phyloP scores from a whole-genome alignment of 1,140 invertebrate genomes.

The Leptinotarsa undecemlineata region DNA sequence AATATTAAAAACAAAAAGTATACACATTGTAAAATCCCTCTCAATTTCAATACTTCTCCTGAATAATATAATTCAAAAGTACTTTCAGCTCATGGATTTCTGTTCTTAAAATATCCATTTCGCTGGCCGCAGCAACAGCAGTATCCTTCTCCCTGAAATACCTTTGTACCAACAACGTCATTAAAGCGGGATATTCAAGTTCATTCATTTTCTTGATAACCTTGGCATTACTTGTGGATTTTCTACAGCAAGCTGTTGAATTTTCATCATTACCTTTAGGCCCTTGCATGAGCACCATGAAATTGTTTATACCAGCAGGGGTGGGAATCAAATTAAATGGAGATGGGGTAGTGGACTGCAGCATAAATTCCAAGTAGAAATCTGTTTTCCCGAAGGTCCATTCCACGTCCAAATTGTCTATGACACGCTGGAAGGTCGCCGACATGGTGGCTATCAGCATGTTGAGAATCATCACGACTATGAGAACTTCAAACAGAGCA shows the following conservation, averaged over 20 bases:
- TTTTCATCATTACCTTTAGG: constrained; percentile 25
- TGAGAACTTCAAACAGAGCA: constrained; percentile 67
- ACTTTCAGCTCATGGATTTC: constrained; percentile 51
- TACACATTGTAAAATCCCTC: no score
- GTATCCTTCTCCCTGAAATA: constrained; percentile 60
- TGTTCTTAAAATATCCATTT: constrained; percentile 49
- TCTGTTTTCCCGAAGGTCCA: constrained; percentile 65
- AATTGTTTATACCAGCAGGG: constrained; percentile 53
- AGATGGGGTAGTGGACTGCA: constrained; percentile 61
- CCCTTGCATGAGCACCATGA: constrained; percentile 56
- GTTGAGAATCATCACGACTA: constrained; percentile 75
- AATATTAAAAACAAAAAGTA: no score
- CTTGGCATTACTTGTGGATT: neutral
- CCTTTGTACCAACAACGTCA: constrained; percentile 60
- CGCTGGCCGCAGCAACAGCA: constrained; percentile 37
- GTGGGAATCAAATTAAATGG: constrained; percentile 64
- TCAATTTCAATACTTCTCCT: constrained; percentile 25
- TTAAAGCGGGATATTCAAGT: constrained; percentile 57
- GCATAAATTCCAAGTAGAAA: constrained; percentile 63
- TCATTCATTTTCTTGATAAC: constrained; percentile 28
- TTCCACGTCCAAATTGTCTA: constrained; percentile 63
- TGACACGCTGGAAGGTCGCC: constrained; percentile 71
- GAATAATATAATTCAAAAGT: constrained; percentile 41
- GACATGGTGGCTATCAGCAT: constrained; percentile 81
- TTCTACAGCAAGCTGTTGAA: constrained; percentile 33